Conservation (phyloP, 1,140 invertebrate species). For the Reticulitermes speratus region DNA sequence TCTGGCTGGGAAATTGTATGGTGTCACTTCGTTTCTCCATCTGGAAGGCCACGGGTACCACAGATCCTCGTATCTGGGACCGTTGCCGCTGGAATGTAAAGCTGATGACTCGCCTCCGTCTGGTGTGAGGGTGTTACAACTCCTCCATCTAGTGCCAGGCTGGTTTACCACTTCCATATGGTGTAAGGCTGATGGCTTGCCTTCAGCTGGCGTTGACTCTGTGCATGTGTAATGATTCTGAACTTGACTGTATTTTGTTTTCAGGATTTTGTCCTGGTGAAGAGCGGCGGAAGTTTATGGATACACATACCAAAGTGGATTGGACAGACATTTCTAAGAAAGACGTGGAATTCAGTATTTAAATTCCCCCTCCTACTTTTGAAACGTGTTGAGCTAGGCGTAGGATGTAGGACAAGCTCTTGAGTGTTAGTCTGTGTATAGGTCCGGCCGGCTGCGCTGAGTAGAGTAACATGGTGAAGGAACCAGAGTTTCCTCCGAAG, state of each 20-base stretch:
- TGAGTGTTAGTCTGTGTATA: slow-evolving; percentile 10
- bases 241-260: background rate
- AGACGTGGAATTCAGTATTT: slow-evolving; percentile 11
- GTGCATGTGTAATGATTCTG: too few species aligned
- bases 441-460: background rate
- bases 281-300: background rate
- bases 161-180: too few species aligned
- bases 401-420: background rate
- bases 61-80: too few species aligned
- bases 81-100: too few species aligned
- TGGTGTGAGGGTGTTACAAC: too few species aligned
- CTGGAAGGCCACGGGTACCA: too few species aligned
- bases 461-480: background rate
- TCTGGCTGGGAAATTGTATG: too few species aligned
- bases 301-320: background rate
- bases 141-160: too few species aligned
- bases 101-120: too few species aligned
- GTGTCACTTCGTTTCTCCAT: too few species aligned
- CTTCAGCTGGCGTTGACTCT: too few species aligned
- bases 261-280: background rate
- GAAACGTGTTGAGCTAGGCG: background rate
- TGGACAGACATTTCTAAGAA: slow-evolving; percentile 9
- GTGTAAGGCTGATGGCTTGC: too few species aligned
- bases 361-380: slow-evolving; percentile 6
- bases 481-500: background rate